These are phyloP conservation scores for Bombus huntii DNA, from an alignment of 1,140 invertebrate species.

Conservation along the genomic window DNA sequence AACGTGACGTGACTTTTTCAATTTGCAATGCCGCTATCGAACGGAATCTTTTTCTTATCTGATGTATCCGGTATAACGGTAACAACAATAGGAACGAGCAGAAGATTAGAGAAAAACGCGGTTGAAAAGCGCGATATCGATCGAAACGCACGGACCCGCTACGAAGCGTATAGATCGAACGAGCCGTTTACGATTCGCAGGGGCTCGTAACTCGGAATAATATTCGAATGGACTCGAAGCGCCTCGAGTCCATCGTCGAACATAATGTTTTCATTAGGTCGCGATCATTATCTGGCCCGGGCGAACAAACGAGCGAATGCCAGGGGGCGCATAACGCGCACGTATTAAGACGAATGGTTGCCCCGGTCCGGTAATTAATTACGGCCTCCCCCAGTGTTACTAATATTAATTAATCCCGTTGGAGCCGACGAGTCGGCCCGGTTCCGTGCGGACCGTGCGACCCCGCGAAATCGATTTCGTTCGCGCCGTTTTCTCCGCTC, in stretches of 20 bases:
- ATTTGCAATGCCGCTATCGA: background rate
- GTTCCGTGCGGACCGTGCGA: conserved; percentile 44
- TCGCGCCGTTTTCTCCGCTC: conserved; percentile 1
- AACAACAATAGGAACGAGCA: too few species aligned
- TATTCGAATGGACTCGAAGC: conserved; percentile 10
- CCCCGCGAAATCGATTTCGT: conserved; percentile 41
- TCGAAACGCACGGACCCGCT: too few species aligned
- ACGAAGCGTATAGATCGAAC: background rate
- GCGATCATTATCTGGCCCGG: conserved; percentile 70
- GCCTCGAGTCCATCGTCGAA: conserved; percentile 41
- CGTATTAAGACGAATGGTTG: conserved; percentile 73
- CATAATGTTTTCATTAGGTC: conserved; percentile 74
- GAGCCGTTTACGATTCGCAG: conserved; percentile 16
- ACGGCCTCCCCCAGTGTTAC: conserved; percentile 71
- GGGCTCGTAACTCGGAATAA: conserved; percentile 26
- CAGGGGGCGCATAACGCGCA: conserved; percentile 57
- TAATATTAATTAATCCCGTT: conserved; percentile 76
- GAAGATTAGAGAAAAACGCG: background rate
- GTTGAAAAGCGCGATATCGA: background rate
- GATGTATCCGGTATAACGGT: too few species aligned
- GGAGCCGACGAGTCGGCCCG: conserved; percentile 27
- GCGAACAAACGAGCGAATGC: conserved; percentile 70
- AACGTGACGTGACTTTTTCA: background rate
- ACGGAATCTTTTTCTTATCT: background rate
- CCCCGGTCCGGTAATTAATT: conserved; percentile 71